Evolutionary conservation across 2,797 vertebrate genomes (phyloP).

Genomic region (Malacoraja senta): DNA sequence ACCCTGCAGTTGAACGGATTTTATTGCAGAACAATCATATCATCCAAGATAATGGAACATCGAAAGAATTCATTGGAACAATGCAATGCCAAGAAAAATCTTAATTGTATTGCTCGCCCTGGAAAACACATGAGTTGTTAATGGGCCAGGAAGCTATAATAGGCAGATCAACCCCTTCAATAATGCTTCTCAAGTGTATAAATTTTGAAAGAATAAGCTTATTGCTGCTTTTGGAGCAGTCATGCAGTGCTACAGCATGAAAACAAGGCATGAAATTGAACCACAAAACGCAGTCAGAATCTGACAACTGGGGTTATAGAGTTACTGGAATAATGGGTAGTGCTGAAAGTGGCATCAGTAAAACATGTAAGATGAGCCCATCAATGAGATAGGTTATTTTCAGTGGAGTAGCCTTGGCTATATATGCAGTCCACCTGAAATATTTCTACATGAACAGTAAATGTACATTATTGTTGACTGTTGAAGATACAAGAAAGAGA

Average conservation of each 20-base stretch:
- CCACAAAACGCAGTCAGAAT: neutral
- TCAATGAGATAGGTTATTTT: neutral
- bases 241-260: neutral
- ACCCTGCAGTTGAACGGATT: neutral
- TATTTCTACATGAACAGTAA: too few species aligned
- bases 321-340: neutral
- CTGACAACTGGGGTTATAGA: neutral
- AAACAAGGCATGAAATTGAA: neutral
- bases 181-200: neutral
- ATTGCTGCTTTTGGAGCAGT: neutral
- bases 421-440: neutral
- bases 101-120: neutral
- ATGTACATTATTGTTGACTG: too few species aligned
- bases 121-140: neutral
- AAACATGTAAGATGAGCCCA: neutral
- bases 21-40: conserved; percentile 3
- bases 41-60: neutral
- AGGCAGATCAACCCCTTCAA: neutral
- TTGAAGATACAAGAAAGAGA: too few species aligned
- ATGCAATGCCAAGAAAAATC: neutral
- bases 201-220: neutral
- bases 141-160: neutral
- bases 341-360: neutral
- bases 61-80: conserved; percentile 1
- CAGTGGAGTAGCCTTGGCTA: neutral